A percentile compares a stretch with the other conserved stretches of the same genome.
Evolutionary conservation across 2,797 vertebrate genomes (phyloP).

Genomic region (Hyperoplus immaculatus): DNA sequence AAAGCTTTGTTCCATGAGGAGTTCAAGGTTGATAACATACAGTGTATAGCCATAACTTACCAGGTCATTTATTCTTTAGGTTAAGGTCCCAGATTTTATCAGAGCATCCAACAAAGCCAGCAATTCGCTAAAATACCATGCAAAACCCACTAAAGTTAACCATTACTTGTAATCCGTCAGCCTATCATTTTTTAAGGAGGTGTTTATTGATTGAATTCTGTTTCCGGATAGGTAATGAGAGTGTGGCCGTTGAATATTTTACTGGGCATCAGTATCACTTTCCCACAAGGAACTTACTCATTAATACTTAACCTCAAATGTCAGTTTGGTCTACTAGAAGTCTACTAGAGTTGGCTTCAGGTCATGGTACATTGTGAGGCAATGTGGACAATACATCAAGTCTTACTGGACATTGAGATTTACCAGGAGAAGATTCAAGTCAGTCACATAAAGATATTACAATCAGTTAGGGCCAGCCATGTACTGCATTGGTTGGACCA

Average conservation of each 20-base stretch:
- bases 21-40: background rate
- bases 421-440: background rate
- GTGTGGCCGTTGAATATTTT: background rate
- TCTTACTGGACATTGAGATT: slow-evolving; percentile 1
- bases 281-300: slow-evolving; percentile 16
- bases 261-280: background rate
- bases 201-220: background rate
- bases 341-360: background rate
- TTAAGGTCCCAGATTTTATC: background rate
- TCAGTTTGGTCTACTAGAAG: background rate
- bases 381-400: background rate
- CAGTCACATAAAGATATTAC: background rate
- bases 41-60: background rate
- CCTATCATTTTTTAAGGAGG: background rate
- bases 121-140: background rate
- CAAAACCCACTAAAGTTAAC: background rate
- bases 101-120: background rate
- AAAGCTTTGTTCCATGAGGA: background rate
- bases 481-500: background rate
- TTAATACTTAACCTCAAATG: slow-evolving; percentile 29
- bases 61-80: background rate
- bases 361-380: slow-evolving; percentile 2
- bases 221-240: background rate
- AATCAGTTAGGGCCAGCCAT: background rate
- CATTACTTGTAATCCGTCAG: background rate